Conservation (phyloP, 2,888 invertebrate genomes). For the Mellilla xanthometata region DNA sequence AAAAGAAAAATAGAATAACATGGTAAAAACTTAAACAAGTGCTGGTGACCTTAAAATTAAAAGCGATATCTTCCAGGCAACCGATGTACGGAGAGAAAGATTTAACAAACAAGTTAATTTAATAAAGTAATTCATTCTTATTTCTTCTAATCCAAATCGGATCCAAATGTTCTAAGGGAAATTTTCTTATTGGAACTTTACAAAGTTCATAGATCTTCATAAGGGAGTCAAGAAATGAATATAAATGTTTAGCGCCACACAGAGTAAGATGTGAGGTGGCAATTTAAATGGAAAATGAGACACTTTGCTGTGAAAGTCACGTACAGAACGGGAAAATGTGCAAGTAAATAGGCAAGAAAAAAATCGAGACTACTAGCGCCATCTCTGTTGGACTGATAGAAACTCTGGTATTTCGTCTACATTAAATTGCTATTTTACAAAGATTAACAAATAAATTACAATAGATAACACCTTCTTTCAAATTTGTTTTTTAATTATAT, state of each 20-base stretch:
- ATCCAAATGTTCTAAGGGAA: not conserved
- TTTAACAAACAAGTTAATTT: no score
- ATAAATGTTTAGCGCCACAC: conserved; percentile 65
- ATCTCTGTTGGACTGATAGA: conserved; percentile 40
- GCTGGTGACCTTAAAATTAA: no score
- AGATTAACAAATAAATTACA: no score
- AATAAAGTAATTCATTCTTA: no score
- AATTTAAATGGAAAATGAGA: conserved; percentile 73
- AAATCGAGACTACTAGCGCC: conserved; percentile 45
- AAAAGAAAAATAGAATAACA: no score
- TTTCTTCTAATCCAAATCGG: not conserved
- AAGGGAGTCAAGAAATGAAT: conserved; percentile 65
- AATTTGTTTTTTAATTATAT: not conserved
- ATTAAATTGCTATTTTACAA: no score
- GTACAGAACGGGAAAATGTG: conserved; percentile 45
- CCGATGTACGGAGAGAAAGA: no score
- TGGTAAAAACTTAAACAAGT: no score
- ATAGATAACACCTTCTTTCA: no score
- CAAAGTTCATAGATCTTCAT: conserved; percentile 64
- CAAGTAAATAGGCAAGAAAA: conserved; percentile 5
- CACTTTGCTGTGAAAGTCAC: conserved; percentile 72
- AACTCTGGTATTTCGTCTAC: no score
- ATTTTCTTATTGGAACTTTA: conserved; percentile 55
- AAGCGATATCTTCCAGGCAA: no score
- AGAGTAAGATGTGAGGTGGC: conserved; percentile 71